Evolutionary conservation across 2,797 vertebrate genomes (phyloP), one percentile per base, ranked within the genome.

Genomic region (Etheostoma perlongum): DNA sequence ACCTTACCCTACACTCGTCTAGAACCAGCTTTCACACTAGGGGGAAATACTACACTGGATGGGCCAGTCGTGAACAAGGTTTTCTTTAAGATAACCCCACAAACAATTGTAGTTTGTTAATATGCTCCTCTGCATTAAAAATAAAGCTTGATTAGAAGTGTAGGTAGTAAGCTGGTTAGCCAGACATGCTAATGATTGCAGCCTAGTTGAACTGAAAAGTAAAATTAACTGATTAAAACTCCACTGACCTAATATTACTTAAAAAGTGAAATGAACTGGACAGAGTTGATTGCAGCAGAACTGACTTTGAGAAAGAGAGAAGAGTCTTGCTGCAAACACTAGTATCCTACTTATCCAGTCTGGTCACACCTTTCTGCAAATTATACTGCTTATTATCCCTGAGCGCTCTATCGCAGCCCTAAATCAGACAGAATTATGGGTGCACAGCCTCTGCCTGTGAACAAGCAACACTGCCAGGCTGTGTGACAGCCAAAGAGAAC

Each of bases 321-420:
- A 61, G 57, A 67, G 58, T 67, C 63, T 55, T 77, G 75, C 78
- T 36, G 27, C 67, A 85, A 78, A 86, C 82, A 85, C 52, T 5
- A 59, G 58, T 55, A 14, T 76, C 83, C 68, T 76, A 69, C 77
- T 93, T 89, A 89, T 60, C 59, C 53, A 92, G 87, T 91, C 92
- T 78, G 73, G 85, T 93, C 90, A 93, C 93, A 94, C 86, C 88
- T 86, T 83, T 76, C 87, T 82, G 85, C 87, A 93, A 91, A 94
- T 94, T 86, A 94, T 76, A 74, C 80, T 83, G 89, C 91, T 93
- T 94, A 94, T 93, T 94, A 92, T 89, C 87, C 90, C 74, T 85
- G 82, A 89, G 90, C 79, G 44, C 84, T 90, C 80, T 83, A 93
- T 92, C 85, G 21, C 81, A 58, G 85, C 83, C 75, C 83, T 91